These are phyloP conservation scores for Homalodisca vitripennis DNA, from an alignment of 1,140 invertebrate species.

Conservation along the genomic window DNA sequence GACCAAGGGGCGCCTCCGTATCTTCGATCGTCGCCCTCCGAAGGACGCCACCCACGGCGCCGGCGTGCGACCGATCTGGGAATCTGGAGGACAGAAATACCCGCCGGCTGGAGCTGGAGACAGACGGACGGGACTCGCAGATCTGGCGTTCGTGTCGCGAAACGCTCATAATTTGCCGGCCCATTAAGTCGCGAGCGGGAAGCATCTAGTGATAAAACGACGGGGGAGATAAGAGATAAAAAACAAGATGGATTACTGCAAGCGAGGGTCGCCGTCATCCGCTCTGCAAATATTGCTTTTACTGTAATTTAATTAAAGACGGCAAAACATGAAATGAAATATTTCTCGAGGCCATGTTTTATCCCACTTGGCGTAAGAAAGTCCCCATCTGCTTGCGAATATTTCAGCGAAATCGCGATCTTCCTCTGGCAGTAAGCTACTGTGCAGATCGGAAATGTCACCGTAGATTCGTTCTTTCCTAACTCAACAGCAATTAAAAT, in stretches of 20 bases:
- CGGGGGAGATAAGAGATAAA: constrained; percentile 2
- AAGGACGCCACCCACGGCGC: neutral
- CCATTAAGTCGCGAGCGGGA: neutral
- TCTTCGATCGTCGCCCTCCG: no score
- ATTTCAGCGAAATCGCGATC: no score
- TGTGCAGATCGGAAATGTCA: no score
- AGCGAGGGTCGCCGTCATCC: no score
- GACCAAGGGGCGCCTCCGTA: no score
- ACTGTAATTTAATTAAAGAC: constrained; percentile 17
- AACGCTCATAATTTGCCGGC: constrained; percentile 6
- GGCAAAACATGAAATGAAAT: constrained; percentile 20
- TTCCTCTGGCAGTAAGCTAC: no score
- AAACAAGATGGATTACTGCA: neutral
- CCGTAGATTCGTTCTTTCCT: no score
- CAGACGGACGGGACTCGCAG: neutral
- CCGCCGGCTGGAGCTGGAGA: neutral
- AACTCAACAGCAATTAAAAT: no score
- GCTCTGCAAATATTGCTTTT: constrained; percentile 7
- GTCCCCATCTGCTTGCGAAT: neutral
- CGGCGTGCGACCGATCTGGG: neutral
- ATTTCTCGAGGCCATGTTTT: neutral
- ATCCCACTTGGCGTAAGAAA: neutral
- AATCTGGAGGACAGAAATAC: neutral
- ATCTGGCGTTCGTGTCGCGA: neutral
- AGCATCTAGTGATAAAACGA: no score